A percentile compares a stretch with the other conserved stretches of the same genome.
Conservation (phyloP, 2,888 invertebrate genomes). For the Phyllotreta striolata region DNA sequence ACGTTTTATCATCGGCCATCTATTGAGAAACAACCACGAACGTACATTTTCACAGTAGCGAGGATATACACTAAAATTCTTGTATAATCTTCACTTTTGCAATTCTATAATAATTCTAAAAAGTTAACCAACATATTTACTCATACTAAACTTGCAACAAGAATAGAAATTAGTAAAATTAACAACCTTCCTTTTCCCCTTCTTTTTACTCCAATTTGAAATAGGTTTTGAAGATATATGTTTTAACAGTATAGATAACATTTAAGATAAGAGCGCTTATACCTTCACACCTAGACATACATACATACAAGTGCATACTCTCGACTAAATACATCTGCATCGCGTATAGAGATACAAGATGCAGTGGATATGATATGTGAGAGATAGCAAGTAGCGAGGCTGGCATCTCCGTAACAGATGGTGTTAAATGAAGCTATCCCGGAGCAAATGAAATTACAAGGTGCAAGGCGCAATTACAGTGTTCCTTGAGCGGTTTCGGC, state of each 20-base stretch:
- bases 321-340: conserved; percentile 28
- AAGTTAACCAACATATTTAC: no score
- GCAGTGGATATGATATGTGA: conserved; percentile 28
- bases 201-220: neutral
- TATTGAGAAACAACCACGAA: conserved; percentile 23
- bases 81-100: no score
- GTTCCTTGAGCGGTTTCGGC: conserved; percentile 52
- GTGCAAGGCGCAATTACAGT: conserved; percentile 55
- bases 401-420: conserved; percentile 46
- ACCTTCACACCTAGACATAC: no score
- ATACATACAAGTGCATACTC: conserved; percentile 12
- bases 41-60: neutral
- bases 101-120: no score
- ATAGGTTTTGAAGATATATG: neutral
- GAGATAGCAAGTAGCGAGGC: conserved; percentile 26
- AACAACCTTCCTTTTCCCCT: no score
- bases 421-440: conserved; percentile 56
- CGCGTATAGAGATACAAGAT: conserved; percentile 27
- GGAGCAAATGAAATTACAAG: conserved; percentile 57
- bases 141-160: no score
- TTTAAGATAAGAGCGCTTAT: no score
- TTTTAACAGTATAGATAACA: no score
- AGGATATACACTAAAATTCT: no score
- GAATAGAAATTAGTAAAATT: no score
- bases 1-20: conserved; percentile 22